phyloP scores from a whole-genome alignment of 2,113 vertebrate species.

The Saiga tatarica region DNA sequence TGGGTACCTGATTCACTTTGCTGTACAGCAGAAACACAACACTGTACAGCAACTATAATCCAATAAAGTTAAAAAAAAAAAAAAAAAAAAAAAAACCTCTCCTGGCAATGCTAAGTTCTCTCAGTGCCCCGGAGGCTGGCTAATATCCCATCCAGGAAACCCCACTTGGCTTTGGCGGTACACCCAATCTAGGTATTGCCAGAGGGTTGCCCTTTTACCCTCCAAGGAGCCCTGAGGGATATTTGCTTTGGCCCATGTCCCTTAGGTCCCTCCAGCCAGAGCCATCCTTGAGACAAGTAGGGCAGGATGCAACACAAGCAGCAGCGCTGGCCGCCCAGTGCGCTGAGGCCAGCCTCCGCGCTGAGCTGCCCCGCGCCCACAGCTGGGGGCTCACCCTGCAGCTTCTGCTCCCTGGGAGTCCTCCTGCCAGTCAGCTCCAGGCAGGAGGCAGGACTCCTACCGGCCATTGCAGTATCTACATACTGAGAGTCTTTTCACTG shows the following conservation, averaged over 20 bases:
- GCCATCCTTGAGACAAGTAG: neutral
- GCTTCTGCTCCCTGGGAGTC: neutral
- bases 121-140: neutral
- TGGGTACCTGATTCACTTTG: neutral
- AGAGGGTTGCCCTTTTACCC: neutral
- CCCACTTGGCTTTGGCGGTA: neutral
- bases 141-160: neutral
- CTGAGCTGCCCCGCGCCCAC: neutral
- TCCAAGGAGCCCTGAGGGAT: neutral
- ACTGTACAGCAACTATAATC: neutral
- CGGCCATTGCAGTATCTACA: neutral
- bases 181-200: neutral
- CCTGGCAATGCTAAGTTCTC: neutral
- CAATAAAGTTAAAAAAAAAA: neutral
- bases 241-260: neutral
- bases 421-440: neutral
- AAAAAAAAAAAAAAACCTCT: neutral
- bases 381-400: neutral
- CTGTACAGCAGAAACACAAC: neutral
- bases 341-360: neutral
- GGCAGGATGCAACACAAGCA: neutral
- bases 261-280: neutral
- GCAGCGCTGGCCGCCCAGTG: neutral
- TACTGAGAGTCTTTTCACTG: neutral
- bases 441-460: neutral